Base-by-base conservation (phyloP, 2,113 vertebrate genomes). In the Tachycineta bicolor region DNA sequence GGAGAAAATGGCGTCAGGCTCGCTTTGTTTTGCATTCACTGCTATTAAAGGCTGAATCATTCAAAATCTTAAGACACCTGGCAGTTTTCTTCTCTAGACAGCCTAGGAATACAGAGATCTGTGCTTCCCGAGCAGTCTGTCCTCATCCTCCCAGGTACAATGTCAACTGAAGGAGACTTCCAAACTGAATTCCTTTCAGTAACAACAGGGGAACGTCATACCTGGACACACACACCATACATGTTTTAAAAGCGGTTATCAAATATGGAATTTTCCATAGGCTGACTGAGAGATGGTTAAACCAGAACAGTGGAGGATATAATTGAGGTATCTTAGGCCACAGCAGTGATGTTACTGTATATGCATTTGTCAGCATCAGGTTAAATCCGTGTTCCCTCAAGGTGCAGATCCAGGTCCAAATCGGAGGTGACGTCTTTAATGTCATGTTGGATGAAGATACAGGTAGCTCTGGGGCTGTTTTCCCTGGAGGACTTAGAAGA, bases 11-110 rank as follows among this genome's bases (percentile, higher is more conserved):
- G 90, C 60, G 10, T 95, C 91, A 81, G 87, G 84, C 87, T 94
- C 9, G 2, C 92, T 97, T 97, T 96, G 92, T 90, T 96, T 96
- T 97, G 93, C 91, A 74, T 95, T 92, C 77, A 29, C 71, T 94
- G 82, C 87, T 93, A 58, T 83, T 95, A 95, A 95, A 96, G 84
- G 80, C 62, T 90, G 82, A 94, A 79, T 92, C 88, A 62, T 74
- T 85, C 83, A 87, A 84, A 82, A 92, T 88, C 89, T 85, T 92
- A 73, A 93, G 95, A 43, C 0, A 1, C 39, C 58, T 77, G 67
- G 46, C 47, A 86, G 62, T 84, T 91, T 94, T 95, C 50, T 79
- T 87, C 58, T 77, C 62, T 49, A 73, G 31, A 68, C 4, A 3
- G 59, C 37, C 59, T 84, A 44, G 68, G 59, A 90, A 91, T 63